phyloP scores from a whole-genome alignment of 2,888 invertebrate species.

The Diaperis boleti region DNA sequence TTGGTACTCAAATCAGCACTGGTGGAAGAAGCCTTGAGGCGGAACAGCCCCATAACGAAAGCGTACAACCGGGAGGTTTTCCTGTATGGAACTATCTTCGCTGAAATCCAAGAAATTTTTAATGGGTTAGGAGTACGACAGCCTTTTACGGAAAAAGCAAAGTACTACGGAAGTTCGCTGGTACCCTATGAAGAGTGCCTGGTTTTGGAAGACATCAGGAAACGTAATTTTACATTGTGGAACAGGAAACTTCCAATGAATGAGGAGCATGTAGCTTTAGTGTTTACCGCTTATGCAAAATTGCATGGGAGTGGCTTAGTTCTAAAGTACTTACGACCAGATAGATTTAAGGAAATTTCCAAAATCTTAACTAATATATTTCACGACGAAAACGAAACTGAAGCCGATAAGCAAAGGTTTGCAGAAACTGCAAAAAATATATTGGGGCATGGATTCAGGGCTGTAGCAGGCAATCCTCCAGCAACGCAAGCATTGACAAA shows the following conservation, averaged over 20 bases:
- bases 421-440: neutral
- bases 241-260: conserved; percentile 45
- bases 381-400: neutral
- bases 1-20: conserved; percentile 53
- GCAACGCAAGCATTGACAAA: conserved; percentile 32
- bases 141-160: conserved; percentile 25
- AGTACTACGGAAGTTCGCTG: conserved; percentile 27
- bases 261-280: conserved; percentile 39
- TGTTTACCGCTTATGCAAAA: conserved; percentile 44
- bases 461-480: conserved; percentile 29
- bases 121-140: neutral
- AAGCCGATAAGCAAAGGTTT: neutral
- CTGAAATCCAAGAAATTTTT: conserved; percentile 29
- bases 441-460: conserved; percentile 38
- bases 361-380: conserved; percentile 39
- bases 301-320: conserved; percentile 47
- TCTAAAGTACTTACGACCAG: conserved; percentile 42
- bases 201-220: conserved; percentile 45
- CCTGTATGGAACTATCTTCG: conserved; percentile 40
- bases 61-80: conserved; percentile 43
- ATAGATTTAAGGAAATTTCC: conserved; percentile 32
- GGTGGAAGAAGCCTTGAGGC: conserved; percentile 31
- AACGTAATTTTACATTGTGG: conserved; percentile 40
- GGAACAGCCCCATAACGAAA: conserved; percentile 16
- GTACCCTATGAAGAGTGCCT: conserved; percentile 36